Base-by-base conservation (phyloP, 2,888 invertebrate species). In the Phytoseiulus persimilis region DNA sequence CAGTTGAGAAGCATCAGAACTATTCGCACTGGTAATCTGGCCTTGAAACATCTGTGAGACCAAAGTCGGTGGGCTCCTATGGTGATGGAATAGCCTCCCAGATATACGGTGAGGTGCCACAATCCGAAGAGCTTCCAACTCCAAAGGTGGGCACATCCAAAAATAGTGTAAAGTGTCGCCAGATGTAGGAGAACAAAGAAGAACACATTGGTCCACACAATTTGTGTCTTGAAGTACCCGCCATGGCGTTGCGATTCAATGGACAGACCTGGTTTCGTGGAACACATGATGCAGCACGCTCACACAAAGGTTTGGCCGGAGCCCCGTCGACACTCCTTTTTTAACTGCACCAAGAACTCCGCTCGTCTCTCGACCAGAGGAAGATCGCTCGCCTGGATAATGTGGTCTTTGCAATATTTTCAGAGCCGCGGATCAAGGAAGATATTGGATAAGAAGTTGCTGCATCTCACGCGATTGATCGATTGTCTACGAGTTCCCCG, bases 31-130 rank as follows among this genome's bases (percentile, higher is more conserved):
- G 90, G 83, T 28, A n/a, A 28, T 9, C 45, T 65, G 0, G 90
- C 90, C 46, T 90, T 90, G 89, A 90, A 90, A 6, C 89, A 90
- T 87, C 90, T 33, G 33, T 90, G 90, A 31, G 90, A 39, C 90
- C 90, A 90, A 28, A 90, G 83, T 28, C 90, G 32, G 46, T 90
- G 90, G 32, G 90, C 90, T 83, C 90, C 90, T n/a, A 65, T 90
- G 89, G 89, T 65, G 23, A 65, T 23, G 65, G 65, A 65, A 65
- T 65, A 65, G 14, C 11, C 65, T 23, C 11, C 14, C 2, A 65
- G 65, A 65, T 23, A 65, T 2, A 23, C 18, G 65, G 65, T 65
- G 11, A 65, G 65, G 18, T 65, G 18, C 65, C 65, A 65, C 1
- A 65, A 6, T 14, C 65, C 14, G 5, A 65, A 65, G 9, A 65